Evolutionary conservation across 2,797 vertebrate genomes (phyloP).

Genomic region (Zenarchopterus dispar): DNA sequence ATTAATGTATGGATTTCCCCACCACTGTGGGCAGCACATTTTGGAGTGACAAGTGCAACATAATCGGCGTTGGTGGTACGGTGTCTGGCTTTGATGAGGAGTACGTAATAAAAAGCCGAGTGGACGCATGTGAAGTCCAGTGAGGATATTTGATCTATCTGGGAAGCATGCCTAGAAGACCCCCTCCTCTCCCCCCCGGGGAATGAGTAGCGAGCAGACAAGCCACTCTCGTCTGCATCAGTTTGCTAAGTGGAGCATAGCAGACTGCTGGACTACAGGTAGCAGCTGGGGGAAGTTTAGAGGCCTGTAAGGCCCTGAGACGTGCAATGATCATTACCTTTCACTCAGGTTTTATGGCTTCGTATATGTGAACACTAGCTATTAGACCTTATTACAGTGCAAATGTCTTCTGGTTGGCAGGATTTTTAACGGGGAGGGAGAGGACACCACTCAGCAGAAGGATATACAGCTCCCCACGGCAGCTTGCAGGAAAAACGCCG

Average conservation of each 20-base stretch:
- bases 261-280: constrained; percentile 62
- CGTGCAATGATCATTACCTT: constrained; percentile 69
- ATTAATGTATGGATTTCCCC: constrained; percentile 62
- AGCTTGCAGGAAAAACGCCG: constrained; percentile 16
- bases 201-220: constrained; percentile 47
- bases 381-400: constrained; percentile 48
- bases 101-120: constrained; percentile 63
- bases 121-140: constrained; percentile 50
- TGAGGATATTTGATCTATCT: constrained; percentile 68
- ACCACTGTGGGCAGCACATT: constrained; percentile 59
- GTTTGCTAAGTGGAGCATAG: constrained; percentile 76
- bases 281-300: constrained; percentile 71
- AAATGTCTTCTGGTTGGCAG: constrained; percentile 36
- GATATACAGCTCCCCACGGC: constrained; percentile 14
- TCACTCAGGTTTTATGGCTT: constrained; percentile 71
- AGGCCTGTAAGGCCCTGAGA: constrained; percentile 54
- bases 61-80: constrained; percentile 67
- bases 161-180: constrained; percentile 61
- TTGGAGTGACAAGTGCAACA: constrained; percentile 58
- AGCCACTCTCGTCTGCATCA: constrained; percentile 64
- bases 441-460: constrained; percentile 23
- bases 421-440: constrained; percentile 13
- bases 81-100: constrained; percentile 66
- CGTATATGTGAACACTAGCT: constrained; percentile 44
- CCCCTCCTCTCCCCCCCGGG: constrained; percentile 27